A percentile compares a stretch with the other conserved stretches of the same genome.
Conservation (phyloP, 1,140 invertebrate genomes). For the Drosophila fuyamai region DNA sequence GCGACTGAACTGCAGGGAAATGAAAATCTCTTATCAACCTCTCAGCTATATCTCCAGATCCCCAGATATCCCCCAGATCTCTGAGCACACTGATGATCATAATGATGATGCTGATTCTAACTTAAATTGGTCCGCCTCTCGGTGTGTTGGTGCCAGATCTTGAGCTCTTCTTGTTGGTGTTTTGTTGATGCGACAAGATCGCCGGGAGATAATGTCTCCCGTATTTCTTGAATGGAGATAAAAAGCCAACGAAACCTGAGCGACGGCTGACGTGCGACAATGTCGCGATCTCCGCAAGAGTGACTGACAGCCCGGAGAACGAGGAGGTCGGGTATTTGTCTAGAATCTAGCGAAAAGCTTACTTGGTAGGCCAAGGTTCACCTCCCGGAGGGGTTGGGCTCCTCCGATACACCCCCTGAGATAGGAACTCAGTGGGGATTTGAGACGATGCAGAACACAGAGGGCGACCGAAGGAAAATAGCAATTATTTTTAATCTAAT, state of each 20-base stretch:
- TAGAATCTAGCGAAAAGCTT: constrained; percentile 15
- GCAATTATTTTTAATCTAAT: too few relatives aligned
- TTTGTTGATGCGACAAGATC: constrained; percentile 55
- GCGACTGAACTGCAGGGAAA: constrained; percentile 62
- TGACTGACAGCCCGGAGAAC: constrained; percentile 35
- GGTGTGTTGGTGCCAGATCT: constrained; percentile 63
- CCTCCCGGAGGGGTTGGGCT: neutral
- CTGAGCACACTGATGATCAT: constrained; percentile 40
- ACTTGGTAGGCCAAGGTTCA: constrained; percentile 57
- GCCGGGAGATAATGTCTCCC: constrained; percentile 62
- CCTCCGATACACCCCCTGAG: constrained; percentile 1
- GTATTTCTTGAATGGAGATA: constrained; percentile 66
- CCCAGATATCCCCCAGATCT: constrained; percentile 32
- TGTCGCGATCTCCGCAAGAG: constrained; percentile 59
- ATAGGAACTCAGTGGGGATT: neutral
- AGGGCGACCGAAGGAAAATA: constrained; percentile 1
- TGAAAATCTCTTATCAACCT: constrained; percentile 68
- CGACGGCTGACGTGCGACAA: constrained; percentile 67
- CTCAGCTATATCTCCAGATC: constrained; percentile 41
- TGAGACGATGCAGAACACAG: neutral
- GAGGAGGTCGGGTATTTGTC: constrained; percentile 13
- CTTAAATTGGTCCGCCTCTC: constrained; percentile 62
- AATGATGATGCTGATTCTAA: constrained; percentile 68
- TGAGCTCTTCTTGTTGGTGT: constrained; percentile 30
- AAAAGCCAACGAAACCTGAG: constrained; percentile 48